A percentile compares a stretch with the other conserved stretches of the same genome.
These are phyloP conservation scores for Benthosema pterotum DNA, from an alignment of 2,797 vertebrate species.

Conservation along the genomic window DNA sequence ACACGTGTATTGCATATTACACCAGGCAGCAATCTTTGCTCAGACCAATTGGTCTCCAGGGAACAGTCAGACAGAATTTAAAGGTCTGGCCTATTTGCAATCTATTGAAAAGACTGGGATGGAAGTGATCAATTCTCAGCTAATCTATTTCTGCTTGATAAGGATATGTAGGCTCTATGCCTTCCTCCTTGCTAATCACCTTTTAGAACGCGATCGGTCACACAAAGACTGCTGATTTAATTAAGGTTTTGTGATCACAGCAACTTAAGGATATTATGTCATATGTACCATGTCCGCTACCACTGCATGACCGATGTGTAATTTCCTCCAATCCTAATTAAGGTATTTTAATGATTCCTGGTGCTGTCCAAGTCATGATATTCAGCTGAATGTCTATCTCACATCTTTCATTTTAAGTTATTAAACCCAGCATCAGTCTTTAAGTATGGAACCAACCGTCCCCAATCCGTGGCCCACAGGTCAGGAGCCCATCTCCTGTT, in stretches of 20 bases:
- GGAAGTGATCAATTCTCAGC: constrained; percentile 55
- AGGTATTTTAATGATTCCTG: constrained; percentile 39
- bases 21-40: constrained; percentile 34
- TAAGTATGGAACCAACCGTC: background rate
- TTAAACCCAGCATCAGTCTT: constrained; percentile 16
- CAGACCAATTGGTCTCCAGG: constrained; percentile 57
- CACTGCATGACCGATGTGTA: constrained; percentile 46
- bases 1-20: constrained; percentile 49
- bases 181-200: constrained; percentile 49
- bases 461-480: too few species aligned
- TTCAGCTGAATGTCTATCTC: background rate
- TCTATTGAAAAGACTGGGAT: constrained; percentile 64
- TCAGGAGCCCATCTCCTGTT: too few species aligned
- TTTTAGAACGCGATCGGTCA: constrained; percentile 48
- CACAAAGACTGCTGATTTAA: constrained; percentile 58
- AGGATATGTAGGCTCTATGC: constrained; percentile 21
- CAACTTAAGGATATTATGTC: constrained; percentile 63
- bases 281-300: constrained; percentile 49
- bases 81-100: constrained; percentile 65
- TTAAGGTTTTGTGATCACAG: constrained; percentile 58
- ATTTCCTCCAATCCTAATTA: constrained; percentile 56
- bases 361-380: constrained; percentile 14
- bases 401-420: constrained; percentile 19
- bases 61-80: constrained; percentile 69
- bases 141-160: constrained; percentile 43